Evolutionary conservation across 2,797 vertebrate species (phyloP).

Genomic region (Notamacropus eugenii): DNA sequence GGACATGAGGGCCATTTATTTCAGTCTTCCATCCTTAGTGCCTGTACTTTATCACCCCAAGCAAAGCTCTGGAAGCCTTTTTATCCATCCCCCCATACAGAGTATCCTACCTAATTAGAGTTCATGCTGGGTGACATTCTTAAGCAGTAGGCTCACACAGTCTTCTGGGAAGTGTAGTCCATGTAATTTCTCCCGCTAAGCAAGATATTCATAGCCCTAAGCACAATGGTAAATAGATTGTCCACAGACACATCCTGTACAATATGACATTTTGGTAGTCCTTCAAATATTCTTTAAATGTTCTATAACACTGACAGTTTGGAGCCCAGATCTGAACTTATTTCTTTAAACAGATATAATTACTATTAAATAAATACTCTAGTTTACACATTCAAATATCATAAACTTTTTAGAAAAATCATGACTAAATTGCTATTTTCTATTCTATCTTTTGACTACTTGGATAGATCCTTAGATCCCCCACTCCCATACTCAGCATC

Average conservation of each 20-base stretch:
- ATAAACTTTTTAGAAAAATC: neutral
- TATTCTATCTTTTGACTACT: neutral
- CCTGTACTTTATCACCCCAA: neutral
- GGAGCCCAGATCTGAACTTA: neutral
- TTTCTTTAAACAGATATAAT: neutral
- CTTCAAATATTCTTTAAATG: neutral
- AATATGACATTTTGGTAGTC: neutral
- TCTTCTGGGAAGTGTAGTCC: neutral
- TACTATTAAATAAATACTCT: neutral
- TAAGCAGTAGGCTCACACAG: neutral
- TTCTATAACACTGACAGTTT: neutral
- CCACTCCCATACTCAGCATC: neutral
- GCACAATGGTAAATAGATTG: neutral
- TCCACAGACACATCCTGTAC: neutral
- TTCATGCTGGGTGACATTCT: neutral
- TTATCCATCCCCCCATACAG: neutral
- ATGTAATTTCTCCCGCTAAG: neutral
- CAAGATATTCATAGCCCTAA: no score
- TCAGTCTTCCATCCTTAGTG: neutral
- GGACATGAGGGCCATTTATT: neutral
- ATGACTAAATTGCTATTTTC: neutral
- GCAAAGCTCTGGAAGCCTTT: neutral
- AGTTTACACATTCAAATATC: neutral
- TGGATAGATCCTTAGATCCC: neutral
- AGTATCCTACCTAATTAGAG: neutral